Evolutionary conservation across 2,113 vertebrate genomes (phyloP).

Genomic region (Rhea americana): DNA sequence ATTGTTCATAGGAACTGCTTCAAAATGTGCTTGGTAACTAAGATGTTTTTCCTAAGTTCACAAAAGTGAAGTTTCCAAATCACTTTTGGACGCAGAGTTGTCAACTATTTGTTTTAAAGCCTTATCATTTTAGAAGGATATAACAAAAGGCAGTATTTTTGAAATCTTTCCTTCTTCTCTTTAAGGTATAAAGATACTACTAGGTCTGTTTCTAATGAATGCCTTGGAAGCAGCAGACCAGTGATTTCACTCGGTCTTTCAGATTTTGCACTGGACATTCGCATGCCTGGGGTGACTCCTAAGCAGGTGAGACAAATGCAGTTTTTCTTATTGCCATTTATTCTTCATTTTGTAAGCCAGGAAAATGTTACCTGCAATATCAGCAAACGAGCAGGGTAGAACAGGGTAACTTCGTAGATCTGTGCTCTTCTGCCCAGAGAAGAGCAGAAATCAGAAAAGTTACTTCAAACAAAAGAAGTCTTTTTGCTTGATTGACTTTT

Average conservation of each 20-base stretch:
- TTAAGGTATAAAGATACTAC: constrained; percentile 84
- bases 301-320: constrained; percentile 78
- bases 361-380: not conserved
- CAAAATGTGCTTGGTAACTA: not conserved
- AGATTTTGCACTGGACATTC: constrained; percentile 89
- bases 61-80: not conserved
- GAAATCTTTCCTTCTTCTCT: not conserved
- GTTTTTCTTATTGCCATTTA: not conserved
- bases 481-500: not conserved
- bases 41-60: not conserved
- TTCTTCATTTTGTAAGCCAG: not conserved
- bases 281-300: constrained; percentile 91
- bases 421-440: not conserved
- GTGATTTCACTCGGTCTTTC: constrained; percentile 78
- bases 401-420: fast-evolving
- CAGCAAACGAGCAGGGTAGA: not conserved
- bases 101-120: not conserved
- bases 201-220: constrained; percentile 80
- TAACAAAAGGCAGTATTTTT: not conserved
- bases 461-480: not conserved
- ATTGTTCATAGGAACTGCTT: not conserved
- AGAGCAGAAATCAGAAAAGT: not conserved
- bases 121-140: not conserved
- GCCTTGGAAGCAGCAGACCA: constrained; percentile 76
- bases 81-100: not conserved